Evolutionary conservation across 2,888 invertebrate species (phyloP).

Genomic region (Cantharis rufa): DNA sequence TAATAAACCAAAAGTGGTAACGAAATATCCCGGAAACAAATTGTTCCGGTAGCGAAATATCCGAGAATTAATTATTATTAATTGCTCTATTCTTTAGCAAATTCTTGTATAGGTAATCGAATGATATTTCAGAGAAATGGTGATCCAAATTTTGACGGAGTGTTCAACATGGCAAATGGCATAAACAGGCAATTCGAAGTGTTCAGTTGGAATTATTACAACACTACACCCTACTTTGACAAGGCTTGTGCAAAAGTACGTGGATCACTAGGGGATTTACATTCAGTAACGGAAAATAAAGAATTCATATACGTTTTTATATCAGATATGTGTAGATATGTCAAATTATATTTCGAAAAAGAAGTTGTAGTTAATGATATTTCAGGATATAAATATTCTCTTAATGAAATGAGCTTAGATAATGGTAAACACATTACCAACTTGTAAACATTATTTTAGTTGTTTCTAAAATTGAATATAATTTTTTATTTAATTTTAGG

Average conservation of each 20-base stretch:
- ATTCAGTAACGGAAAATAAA: conserved; percentile 67
- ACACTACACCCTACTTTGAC: conserved; percentile 59
- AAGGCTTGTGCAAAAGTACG: conserved; percentile 64
- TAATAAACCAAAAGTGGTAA: no score
- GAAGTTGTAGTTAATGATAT: conserved; percentile 64
- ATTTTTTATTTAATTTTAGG: conserved; percentile 53
- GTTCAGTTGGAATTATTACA: conserved; percentile 71
- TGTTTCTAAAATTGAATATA: conserved; percentile 1
- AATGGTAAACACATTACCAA: conserved; percentile 59
- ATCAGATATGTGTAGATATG: conserved; percentile 75
- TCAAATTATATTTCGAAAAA: conserved; percentile 65
- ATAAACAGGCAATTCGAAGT: conserved; percentile 66
- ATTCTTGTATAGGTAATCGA: no score
- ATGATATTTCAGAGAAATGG: conserved; percentile 71
- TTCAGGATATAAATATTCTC: conserved; percentile 67
- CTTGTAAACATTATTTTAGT: background rate
- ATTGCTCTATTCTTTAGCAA: no score
- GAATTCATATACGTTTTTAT: conserved; percentile 67
- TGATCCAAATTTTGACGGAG: conserved; percentile 72
- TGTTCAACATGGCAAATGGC: conserved; percentile 78
- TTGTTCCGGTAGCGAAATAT: no score
- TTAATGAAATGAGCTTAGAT: conserved; percentile 68
- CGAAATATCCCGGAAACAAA: no score
- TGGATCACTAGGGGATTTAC: conserved; percentile 82
- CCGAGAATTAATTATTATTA: no score